Evolutionary conservation across 2,888 invertebrate genomes (phyloP), one percentile per base, ranked within the genome.

Genomic region (Dichetophora obliterata): DNA sequence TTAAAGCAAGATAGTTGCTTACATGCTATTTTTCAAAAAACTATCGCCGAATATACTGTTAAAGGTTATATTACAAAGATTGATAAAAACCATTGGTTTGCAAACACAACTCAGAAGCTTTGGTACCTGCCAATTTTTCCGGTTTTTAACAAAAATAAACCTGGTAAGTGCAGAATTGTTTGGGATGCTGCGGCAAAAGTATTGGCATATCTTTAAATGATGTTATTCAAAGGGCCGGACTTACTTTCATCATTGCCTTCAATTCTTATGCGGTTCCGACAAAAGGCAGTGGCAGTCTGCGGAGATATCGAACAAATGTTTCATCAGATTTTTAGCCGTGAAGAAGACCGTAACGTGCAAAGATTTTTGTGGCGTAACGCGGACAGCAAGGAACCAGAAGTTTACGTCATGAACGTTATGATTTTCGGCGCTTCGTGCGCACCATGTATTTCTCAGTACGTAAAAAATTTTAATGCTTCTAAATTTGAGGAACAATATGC

Each of bases 131-230:
- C 66, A 70, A 16, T 48, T 61, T 5, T 73, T 78, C 34, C 66
- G 57, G n/a, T 61, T 73, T 34, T 50, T 31, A 57, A 77, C 37
- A 59, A 59, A 57, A 77, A 77, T 16, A 75, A 77, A 16, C 77
- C 77, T 0, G 71, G 24, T 1, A 79, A 78, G 71, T 61, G 52
- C 2, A 59, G 76, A 5, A 16, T 79, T 8, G 75, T 77, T 5
- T 79, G 77, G 73, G 72, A 79, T 37, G 78, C 77, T 1, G 78
- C 78, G 1, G 61, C 11, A 63, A 63, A 31, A 27, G 24, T 8
- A 24, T 31, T n/a, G 63, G 63, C 11, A n/a, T 63, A 27, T 63
- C 63, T 5, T 16, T 63, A n/a, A 63, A 63, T 31, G 14, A 31
- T 63, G 27, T 31, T 63, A 27, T 16, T 63, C 6, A 63, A 63